A percentile compares a stretch with the other conserved stretches of the same genome.
Evolutionary conservation across 2,113 vertebrate species (phyloP).

Genomic region (Clarias macrocephalus): DNA sequence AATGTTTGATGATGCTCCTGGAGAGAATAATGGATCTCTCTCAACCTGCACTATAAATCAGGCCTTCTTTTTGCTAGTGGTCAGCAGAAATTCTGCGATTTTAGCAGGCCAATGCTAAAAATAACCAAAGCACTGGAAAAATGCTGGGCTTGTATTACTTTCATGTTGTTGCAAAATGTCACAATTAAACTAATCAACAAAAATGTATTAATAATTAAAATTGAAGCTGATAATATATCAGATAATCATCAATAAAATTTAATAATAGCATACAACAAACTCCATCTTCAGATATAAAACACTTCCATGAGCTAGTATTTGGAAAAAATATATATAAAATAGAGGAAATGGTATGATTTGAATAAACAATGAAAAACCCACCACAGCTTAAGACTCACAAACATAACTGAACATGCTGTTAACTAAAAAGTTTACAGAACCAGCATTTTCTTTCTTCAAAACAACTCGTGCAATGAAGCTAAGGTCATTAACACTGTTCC

Average conservation of each 20-base stretch:
- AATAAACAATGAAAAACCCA: background rate
- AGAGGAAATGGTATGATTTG: background rate
- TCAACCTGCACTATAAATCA: slow-evolving; percentile 25
- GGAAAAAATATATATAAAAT: background rate
- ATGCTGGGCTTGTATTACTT: slow-evolving; percentile 10
- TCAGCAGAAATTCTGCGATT: slow-evolving; percentile 15
- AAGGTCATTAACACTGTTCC: background rate
- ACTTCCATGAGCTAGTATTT: background rate
- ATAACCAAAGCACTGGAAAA: background rate
- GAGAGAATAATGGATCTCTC: background rate
- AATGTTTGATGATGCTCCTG: background rate
- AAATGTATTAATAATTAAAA: background rate
- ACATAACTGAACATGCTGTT: background rate
- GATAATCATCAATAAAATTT: background rate
- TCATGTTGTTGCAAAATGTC: background rate
- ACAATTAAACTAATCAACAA: background rate
- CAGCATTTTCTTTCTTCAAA: background rate
- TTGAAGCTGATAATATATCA: background rate
- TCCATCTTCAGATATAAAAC: background rate
- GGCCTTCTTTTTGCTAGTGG: background rate
- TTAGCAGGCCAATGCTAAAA: slow-evolving; percentile 9
- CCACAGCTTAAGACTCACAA: background rate
- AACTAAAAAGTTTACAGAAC: background rate
- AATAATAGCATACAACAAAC: background rate
- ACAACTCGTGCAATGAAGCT: background rate